Conservation (phyloP, 2,797 vertebrate species). For the Coilia nasus region DNA sequence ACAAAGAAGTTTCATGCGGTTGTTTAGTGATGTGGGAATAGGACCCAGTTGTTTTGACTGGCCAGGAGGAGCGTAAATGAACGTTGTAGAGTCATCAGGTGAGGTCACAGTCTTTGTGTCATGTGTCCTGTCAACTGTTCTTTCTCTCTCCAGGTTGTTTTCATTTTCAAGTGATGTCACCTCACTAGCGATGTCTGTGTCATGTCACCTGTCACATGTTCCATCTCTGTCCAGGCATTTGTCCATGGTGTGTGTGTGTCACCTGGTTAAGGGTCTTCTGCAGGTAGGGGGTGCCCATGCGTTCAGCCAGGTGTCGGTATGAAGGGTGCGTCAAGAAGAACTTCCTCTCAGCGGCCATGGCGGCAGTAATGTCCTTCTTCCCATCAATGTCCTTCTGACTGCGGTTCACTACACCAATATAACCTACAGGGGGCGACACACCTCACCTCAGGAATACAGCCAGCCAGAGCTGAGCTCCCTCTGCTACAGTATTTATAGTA, state of each 20-base stretch:
- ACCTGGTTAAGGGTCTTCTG: constrained; percentile 95
- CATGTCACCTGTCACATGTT: neutral
- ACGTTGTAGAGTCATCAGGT: too few relatives aligned
- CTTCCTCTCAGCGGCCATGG: constrained; percentile 89
- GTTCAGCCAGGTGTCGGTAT: constrained; percentile 92
- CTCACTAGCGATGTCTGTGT: too few relatives aligned
- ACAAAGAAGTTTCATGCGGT: too few relatives aligned
- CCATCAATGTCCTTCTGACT: constrained; percentile 98
- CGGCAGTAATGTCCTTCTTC: constrained; percentile 90
- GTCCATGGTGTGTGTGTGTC: neutral
- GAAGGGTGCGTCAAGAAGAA: constrained; percentile 91
- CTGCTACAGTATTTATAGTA: too few relatives aligned
- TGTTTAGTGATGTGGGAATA: too few relatives aligned
- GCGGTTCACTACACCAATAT: constrained; percentile 93
- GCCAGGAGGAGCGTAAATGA: too few relatives aligned
- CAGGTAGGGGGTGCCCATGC: constrained; percentile 93
- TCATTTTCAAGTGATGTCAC: too few relatives aligned
- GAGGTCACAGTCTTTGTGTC: neutral
- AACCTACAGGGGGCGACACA: constrained; percentile 72
- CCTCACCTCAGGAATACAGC: too few relatives aligned
- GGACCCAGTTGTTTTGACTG: too few relatives aligned
- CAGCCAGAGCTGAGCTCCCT: too few relatives aligned
- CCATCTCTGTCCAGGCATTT: neutral
- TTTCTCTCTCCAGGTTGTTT: neutral
- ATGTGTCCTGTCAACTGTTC: neutral